Evolutionary conservation across 2,113 vertebrate species (phyloP).

Genomic region (Sapayoa aenigma): DNA sequence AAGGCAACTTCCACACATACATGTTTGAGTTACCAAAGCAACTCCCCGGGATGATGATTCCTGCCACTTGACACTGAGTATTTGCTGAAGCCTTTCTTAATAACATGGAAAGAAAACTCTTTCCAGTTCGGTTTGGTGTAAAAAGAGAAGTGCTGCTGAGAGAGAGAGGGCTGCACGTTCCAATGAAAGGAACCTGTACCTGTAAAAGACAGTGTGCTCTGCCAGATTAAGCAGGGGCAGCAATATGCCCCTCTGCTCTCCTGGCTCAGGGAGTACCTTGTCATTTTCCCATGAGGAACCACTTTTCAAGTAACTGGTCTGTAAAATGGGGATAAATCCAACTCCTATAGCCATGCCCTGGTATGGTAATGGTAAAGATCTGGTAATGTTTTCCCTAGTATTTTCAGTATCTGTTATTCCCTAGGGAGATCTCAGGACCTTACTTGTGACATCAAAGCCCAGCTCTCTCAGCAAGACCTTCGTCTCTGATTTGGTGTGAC

Average conservation of each 20-base stretch:
- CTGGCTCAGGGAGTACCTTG: neutral
- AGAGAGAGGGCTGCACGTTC: fast-evolving
- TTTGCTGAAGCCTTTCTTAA: neutral
- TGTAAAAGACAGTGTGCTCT: neutral
- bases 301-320: neutral
- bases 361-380: no score
- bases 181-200: fast-evolving
- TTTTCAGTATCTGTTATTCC: neutral
- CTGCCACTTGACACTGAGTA: neutral
- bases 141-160: neutral
- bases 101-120: neutral
- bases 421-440: neutral
- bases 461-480: neutral
- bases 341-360: fast-evolving
- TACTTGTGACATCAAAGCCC: neutral
- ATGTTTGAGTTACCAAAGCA: neutral
- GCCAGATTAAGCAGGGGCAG: neutral
- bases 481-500: neutral
- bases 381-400: neutral
- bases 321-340: neutral
- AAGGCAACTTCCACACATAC: fast-evolving
- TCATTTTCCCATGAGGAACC: neutral
- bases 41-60: fast-evolving
- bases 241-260: neutral
- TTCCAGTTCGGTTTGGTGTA: neutral